phyloP scores from a whole-genome alignment of 2,797 vertebrate genomes.

The Diglossa cyanea region DNA sequence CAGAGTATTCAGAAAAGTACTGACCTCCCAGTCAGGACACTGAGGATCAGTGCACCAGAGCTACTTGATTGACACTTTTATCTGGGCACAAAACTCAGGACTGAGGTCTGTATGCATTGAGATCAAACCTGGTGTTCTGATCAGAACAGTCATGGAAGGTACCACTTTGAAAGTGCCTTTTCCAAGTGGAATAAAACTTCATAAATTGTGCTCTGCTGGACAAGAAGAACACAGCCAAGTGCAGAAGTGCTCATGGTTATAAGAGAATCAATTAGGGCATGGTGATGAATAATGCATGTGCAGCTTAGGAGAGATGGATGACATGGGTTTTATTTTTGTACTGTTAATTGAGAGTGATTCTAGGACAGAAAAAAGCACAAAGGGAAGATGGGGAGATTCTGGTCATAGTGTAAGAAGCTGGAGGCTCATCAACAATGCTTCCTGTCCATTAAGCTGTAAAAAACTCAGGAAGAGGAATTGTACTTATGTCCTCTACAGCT shows the following conservation, averaged over 20 bases:
- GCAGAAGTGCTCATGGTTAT: slow-evolving; percentile 46
- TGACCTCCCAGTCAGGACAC: not conserved
- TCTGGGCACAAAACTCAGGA: not conserved
- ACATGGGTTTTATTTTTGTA: slow-evolving; percentile 56
- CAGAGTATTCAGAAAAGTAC: not conserved
- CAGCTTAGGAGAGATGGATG: slow-evolving; percentile 49
- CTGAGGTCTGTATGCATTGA: not conserved
- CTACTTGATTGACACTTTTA: not conserved
- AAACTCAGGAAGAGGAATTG: slow-evolving; percentile 43
- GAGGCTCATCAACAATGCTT: slow-evolving; percentile 29
- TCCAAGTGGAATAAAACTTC: not conserved
- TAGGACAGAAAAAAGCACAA: slow-evolving; percentile 32
- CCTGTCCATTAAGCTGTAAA: slow-evolving; percentile 53
- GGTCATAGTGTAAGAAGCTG: not conserved
- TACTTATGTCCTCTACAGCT: slow-evolving; percentile 31
- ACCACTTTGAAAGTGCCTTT: slow-evolving; percentile 12
- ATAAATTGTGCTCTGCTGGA: slow-evolving; percentile 18
- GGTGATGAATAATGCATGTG: slow-evolving; percentile 60
- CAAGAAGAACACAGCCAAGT: slow-evolving; percentile 1
- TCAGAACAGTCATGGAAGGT: not conserved
- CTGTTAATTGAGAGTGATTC: slow-evolving; percentile 57
- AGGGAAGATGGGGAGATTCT: slow-evolving; percentile 20
- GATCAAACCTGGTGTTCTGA: not conserved
- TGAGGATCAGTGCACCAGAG: not conserved
- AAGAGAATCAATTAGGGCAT: slow-evolving; percentile 54